These are phyloP conservation scores for Melanotaenia duboulayi DNA, from an alignment of 2,113 vertebrate species.

Conservation along the genomic window DNA sequence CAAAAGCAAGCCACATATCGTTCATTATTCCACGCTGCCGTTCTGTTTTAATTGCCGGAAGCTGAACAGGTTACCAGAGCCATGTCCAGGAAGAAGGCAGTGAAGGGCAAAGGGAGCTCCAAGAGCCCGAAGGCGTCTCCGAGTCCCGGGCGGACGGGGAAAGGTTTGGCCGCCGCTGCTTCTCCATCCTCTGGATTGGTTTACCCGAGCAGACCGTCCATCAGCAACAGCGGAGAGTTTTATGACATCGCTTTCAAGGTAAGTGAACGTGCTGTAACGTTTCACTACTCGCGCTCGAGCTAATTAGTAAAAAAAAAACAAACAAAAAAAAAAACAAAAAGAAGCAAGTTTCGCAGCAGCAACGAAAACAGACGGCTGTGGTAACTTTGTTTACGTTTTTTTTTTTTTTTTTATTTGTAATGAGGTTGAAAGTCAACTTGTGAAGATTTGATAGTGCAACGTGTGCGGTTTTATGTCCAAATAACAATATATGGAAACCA, in stretches of 20 bases:
- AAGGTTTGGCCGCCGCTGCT: slow-evolving; percentile 63
- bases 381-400: too few species aligned
- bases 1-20: neutral
- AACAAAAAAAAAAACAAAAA: neutral
- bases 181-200: slow-evolving; percentile 81
- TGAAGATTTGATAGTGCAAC: too few species aligned
- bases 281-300: neutral
- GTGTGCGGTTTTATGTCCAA: too few species aligned
- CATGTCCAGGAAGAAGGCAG: slow-evolving; percentile 91
- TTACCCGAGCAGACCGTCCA: slow-evolving; percentile 83
- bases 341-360: neutral
- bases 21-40: neutral
- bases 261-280: slow-evolving; percentile 29
- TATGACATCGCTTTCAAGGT: slow-evolving; percentile 95
- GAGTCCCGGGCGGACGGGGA: slow-evolving; percentile 65
- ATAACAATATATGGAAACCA: too few species aligned
- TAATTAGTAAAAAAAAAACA: neutral
- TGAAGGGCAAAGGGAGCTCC: slow-evolving; percentile 80
- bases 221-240: slow-evolving; percentile 91
- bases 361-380: neutral
- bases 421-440: too few species aligned
- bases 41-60: neutral
- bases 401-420: too few species aligned
- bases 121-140: slow-evolving; percentile 80
- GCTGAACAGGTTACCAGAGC: neutral